These are phyloP conservation scores for Dipodomys stephensi DNA, from an alignment of 2,113 vertebrate species.

Conservation along the genomic window DNA sequence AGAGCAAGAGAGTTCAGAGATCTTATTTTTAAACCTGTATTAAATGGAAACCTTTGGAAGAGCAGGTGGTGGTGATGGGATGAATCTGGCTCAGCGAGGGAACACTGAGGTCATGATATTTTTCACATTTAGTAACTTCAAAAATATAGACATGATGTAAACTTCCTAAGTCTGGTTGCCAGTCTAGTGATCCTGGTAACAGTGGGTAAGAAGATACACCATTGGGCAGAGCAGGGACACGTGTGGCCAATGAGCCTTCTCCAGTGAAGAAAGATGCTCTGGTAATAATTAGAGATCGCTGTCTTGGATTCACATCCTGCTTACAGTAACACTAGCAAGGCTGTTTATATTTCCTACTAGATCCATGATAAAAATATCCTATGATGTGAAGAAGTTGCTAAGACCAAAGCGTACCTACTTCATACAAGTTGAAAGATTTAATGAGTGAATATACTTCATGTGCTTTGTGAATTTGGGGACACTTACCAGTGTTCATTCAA, in stretches of 20 bases:
- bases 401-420: slow-evolving; percentile 80
- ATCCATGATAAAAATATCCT: slow-evolving; percentile 95
- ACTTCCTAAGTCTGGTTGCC: slow-evolving; percentile 91
- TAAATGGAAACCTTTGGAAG: slow-evolving; percentile 88
- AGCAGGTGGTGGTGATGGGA: slow-evolving; percentile 88
- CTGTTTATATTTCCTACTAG: slow-evolving; percentile 91
- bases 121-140: slow-evolving; percentile 94
- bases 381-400: slow-evolving; percentile 86
- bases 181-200: slow-evolving; percentile 88
- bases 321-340: slow-evolving; percentile 92
- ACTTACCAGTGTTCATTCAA: slow-evolving; percentile 24
- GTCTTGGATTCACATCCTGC: slow-evolving; percentile 86
- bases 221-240: slow-evolving; percentile 87
- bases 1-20: slow-evolving; percentile 69
- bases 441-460: neutral
- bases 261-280: slow-evolving; percentile 90
- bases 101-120: slow-evolving; percentile 92
- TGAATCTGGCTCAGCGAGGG: slow-evolving; percentile 90
- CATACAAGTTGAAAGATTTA: slow-evolving; percentile 68
- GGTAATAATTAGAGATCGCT: slow-evolving; percentile 87
- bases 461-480: neutral
- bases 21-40: slow-evolving; percentile 87
- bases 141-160: slow-evolving; percentile 99
- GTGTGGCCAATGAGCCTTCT: slow-evolving; percentile 87
- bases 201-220: slow-evolving; percentile 83